phyloP scores from a whole-genome alignment of 2,797 vertebrate genomes.

The Erethizon dorsatum region DNA sequence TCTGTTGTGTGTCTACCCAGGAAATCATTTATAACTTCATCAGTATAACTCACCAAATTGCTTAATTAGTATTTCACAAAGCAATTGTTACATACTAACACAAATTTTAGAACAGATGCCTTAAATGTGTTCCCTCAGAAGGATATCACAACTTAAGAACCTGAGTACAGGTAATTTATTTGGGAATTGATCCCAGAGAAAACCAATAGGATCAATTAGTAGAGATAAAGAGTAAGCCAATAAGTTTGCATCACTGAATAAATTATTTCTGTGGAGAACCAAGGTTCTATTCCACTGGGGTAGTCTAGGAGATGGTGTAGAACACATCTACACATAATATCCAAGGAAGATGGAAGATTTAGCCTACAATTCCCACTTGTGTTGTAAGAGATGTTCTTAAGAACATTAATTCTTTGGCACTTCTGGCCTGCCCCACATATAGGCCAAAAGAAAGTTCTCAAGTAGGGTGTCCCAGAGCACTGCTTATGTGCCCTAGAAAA shows the following conservation, averaged over 20 bases:
- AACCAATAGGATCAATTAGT: background rate
- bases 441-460: conserved; percentile 1
- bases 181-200: conserved; percentile 12
- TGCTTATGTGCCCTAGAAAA: background rate
- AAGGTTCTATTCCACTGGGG: background rate
- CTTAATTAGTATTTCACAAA: background rate
- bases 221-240: background rate
- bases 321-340: background rate
- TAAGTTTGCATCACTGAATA: background rate
- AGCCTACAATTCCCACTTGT: background rate
- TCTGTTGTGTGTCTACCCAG: background rate
- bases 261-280: background rate
- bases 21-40: conserved; percentile 21
- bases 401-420: background rate
- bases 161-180: background rate
- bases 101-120: background rate
- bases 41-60: background rate
- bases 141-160: background rate
- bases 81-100: background rate
- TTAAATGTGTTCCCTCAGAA: background rate
- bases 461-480: background rate
- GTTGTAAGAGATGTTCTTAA: background rate
- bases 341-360: background rate
- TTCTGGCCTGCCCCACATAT: background rate
- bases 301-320: background rate